These are phyloP conservation scores for Anoplophora glabripennis DNA, from an alignment of 1,140 invertebrate genomes.

Conservation along the genomic window DNA sequence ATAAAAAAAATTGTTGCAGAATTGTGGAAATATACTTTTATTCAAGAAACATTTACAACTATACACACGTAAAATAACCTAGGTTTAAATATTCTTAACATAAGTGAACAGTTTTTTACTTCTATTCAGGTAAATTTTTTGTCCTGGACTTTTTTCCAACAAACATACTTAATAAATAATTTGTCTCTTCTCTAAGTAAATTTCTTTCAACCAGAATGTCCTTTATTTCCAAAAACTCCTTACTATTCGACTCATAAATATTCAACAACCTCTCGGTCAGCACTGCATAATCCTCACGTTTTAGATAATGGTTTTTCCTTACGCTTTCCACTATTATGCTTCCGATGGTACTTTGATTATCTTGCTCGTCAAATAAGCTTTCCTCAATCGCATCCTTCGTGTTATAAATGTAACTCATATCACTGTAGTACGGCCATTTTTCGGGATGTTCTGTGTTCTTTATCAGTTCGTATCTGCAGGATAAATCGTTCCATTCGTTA, in stretches of 20 bases:
- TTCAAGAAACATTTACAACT: too few relatives aligned
- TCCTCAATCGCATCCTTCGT: background rate
- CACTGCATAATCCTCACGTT: background rate
- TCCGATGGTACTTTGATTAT: too few relatives aligned
- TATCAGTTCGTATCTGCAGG: slow-evolving; percentile 1
- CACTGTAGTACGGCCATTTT: background rate
- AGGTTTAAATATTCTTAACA: too few relatives aligned
- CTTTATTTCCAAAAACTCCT: background rate
- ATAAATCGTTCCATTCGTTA: slow-evolving; percentile 4
- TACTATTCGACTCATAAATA: background rate
- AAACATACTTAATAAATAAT: background rate
- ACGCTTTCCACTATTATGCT: too few relatives aligned
- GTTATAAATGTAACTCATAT: background rate
- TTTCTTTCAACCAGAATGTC: background rate
- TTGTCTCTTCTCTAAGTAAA: background rate
- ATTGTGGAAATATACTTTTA: too few relatives aligned
- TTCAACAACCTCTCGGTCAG: background rate
- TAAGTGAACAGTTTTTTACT: too few relatives aligned
- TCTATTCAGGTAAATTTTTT: too few relatives aligned
- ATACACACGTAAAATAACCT: too few relatives aligned
- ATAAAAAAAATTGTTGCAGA: too few relatives aligned
- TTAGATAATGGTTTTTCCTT: background rate
- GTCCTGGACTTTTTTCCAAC: background rate
- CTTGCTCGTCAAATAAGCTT: background rate
- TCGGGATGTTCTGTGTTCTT: background rate